Evolutionary conservation across 2,113 vertebrate genomes (phyloP), one percentile per base, ranked within the genome.

Genomic region (Callaeas wilsoni): DNA sequence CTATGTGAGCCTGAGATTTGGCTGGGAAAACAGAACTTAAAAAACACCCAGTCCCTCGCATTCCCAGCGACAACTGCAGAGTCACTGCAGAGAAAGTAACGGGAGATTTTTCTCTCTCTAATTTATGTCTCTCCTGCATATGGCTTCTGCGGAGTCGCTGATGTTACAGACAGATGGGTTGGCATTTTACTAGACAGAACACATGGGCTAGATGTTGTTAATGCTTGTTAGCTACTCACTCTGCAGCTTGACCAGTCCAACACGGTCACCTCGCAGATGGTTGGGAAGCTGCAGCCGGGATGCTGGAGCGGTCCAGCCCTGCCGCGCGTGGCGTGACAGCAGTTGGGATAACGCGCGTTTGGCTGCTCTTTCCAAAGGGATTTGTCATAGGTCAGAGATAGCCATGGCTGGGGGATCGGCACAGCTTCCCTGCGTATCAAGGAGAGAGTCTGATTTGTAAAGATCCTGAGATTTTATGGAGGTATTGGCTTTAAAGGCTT

Each of bases 161-260:
- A 93, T 96, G 96, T 95, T 94, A 26, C 77, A 87, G 95, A 76
- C 96, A 96, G 96, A 96, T 94, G 96, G 96, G 91, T 73, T 96
- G 95, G 91, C 93, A 94, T 94, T 94, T 96, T 93, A 94, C 82
- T 93, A 94, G 91, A 62, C 76, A 50, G 95, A 95, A 95, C 95
- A 96, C 95, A 95, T 96, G 96, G 94, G 85, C 87, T 94, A 22
- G 94, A 95, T 90, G 87, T 94, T 94, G 96, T 91, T 95, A 87
- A 71, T 90, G 91, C 93, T 96, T 96, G 91, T 95, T 95, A 95
- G 71, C 87, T 90, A 20, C 92, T 96, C 92, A 3, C 70, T 95
- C 62, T 92, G 71, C 89, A 88, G 93, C 91, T 87, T 95, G 94
- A 95, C 93, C 94, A 81, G 89, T 88, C 94, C 95, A 76, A 57